These are phyloP conservation scores for Gymnopithys bicolor DNA, from an alignment of 2,797 vertebrate genomes.

Conservation along the genomic window DNA sequence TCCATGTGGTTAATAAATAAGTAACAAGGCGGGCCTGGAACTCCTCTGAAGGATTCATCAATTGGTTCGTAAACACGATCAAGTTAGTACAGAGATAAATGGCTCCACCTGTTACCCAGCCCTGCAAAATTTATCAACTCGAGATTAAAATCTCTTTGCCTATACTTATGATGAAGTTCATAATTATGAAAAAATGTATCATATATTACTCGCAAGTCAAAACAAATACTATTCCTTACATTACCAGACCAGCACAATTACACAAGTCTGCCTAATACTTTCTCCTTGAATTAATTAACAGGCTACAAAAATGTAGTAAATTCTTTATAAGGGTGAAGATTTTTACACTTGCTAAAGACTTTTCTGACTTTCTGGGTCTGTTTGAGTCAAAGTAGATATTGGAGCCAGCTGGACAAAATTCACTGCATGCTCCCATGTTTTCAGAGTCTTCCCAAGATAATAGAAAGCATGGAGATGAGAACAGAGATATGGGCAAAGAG, in stretches of 20 bases:
- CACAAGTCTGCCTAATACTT: conserved; percentile 24
- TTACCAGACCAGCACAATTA: conserved; percentile 53
- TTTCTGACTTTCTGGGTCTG: neutral
- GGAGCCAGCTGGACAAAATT: conserved; percentile 48
- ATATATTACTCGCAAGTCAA: conserved; percentile 59
- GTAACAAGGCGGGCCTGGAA: neutral
- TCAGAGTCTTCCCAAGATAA: conserved; percentile 37
- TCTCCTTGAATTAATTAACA: conserved; percentile 35
- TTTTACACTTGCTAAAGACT: conserved; percentile 26
- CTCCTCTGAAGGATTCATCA: conserved; percentile 8
- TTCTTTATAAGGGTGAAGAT: conserved; percentile 57
- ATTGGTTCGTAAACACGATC: conserved; percentile 47
- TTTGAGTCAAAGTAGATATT: neutral
- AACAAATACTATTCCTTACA: conserved; percentile 57
- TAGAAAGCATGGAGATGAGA: conserved; percentile 36
- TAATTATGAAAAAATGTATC: conserved; percentile 65
- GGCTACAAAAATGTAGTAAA: neutral
- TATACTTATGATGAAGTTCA: conserved; percentile 60
- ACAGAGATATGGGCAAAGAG: conserved; percentile 17
- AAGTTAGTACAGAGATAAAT: conserved; percentile 60
- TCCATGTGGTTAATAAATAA: conserved; percentile 46
- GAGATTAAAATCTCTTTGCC: conserved; percentile 63
- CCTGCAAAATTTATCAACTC: conserved; percentile 59
- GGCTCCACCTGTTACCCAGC: conserved; percentile 63
- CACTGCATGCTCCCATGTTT: neutral